phyloP scores from a whole-genome alignment of 2,888 invertebrate species.

The Galerucella pusilla region DNA sequence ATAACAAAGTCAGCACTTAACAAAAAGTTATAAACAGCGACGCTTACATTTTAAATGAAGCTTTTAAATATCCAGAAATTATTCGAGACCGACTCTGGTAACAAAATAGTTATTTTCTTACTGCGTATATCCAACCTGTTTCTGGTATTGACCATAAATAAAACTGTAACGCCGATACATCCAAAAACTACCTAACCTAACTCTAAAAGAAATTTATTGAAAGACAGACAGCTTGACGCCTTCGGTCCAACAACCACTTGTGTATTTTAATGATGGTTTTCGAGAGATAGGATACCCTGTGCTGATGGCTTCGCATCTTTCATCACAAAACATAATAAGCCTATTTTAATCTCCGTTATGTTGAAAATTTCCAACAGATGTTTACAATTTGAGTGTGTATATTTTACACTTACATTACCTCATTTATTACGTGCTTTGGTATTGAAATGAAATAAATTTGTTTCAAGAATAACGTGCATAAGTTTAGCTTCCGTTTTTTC shows the following conservation, averaged over 20 bases:
- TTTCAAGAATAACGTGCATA: neutral
- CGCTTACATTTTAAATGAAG: neutral
- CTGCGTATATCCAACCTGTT: conserved; percentile 7
- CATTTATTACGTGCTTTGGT: conserved; percentile 7
- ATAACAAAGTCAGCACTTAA: too few relatives aligned
- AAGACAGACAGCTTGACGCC: conserved; percentile 52
- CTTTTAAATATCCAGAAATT: neutral
- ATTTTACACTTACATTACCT: conserved; percentile 25
- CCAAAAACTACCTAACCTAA: conserved; percentile 15
- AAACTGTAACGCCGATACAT: conserved; percentile 6
- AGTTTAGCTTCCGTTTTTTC: conserved; percentile 4
- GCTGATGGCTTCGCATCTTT: conserved; percentile 10
- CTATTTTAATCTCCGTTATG: conserved; percentile 25
- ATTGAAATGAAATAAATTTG: neutral
- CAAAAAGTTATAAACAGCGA: too few relatives aligned
- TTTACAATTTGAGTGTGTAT: conserved; percentile 28
- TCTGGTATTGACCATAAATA: conserved; percentile 13
- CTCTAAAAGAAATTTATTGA: conserved; percentile 40
- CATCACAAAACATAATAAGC: conserved; percentile 24
- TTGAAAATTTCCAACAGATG: conserved; percentile 26
- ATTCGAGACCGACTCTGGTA: neutral
- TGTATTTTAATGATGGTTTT: conserved; percentile 22
- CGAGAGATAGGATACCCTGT: conserved; percentile 19
- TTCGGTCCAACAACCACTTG: conserved; percentile 24
- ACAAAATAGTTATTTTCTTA: conserved; percentile 1